These are phyloP conservation scores for Semnornis frantzii DNA, from an alignment of 2,113 vertebrate species.

Conservation along the genomic window DNA sequence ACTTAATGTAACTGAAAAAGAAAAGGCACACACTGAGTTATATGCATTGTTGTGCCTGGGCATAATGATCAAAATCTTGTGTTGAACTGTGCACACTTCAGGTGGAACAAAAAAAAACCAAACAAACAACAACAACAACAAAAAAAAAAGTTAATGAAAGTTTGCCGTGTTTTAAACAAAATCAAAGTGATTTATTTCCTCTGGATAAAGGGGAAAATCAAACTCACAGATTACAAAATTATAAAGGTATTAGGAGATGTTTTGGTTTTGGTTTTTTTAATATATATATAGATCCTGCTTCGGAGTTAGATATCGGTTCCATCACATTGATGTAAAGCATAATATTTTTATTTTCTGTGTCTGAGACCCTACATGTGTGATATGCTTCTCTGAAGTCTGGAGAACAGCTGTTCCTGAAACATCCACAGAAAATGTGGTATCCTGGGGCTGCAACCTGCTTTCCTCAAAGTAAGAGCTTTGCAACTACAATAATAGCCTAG, in stretches of 20 bases:
- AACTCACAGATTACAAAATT: not conserved
- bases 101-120: not conserved
- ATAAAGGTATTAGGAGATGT: not conserved
- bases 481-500: not conserved
- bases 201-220: not conserved
- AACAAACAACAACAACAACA: too few relatives aligned
- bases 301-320: not conserved
- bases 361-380: not conserved
- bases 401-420: not conserved
- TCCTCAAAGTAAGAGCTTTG: not conserved
- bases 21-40: not conserved
- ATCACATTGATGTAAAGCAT: not conserved
- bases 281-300: not conserved
- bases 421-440: not conserved
- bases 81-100: not conserved
- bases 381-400: fast-evolving
- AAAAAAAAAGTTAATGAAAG: not conserved
- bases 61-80: not conserved
- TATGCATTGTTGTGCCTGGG: fast-evolving
- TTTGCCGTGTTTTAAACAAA: not conserved
- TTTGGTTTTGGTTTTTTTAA: too few relatives aligned
- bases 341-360: not conserved
- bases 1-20: not conserved
- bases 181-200: not conserved
- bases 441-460: not conserved